phyloP scores from a whole-genome alignment of 2,797 vertebrate genomes.

The Lophius americanus region DNA sequence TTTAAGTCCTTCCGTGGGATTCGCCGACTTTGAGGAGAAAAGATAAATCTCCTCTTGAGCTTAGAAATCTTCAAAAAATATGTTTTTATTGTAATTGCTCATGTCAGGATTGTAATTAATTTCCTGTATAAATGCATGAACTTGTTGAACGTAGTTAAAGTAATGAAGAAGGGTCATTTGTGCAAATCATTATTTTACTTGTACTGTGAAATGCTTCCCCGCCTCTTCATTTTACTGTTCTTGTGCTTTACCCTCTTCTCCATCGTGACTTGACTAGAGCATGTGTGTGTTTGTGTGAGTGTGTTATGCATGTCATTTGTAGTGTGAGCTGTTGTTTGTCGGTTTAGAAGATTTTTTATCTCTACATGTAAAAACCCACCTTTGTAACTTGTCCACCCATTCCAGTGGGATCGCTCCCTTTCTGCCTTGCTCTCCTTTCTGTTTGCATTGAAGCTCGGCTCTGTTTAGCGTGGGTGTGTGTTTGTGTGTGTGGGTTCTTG shows the following conservation, averaged over 20 bases:
- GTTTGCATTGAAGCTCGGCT: slow-evolving; percentile 34
- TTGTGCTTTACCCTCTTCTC: slow-evolving; percentile 22
- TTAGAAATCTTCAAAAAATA: not conserved
- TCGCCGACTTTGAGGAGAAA: not conserved
- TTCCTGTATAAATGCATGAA: slow-evolving; percentile 19
- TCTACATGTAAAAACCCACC: slow-evolving; percentile 21
- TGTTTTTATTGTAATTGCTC: slow-evolving; percentile 14
- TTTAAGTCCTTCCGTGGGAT: not conserved
- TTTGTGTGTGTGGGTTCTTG: slow-evolving; percentile 11
- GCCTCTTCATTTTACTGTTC: slow-evolving; percentile 21
- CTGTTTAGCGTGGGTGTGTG: slow-evolving; percentile 21
- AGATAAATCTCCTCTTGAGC: not conserved
- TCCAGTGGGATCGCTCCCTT: slow-evolving; percentile 62
- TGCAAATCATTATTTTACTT: slow-evolving; percentile 24
- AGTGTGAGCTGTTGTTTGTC: slow-evolving; percentile 23
- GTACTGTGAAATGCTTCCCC: slow-evolving; percentile 25
- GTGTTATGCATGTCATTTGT: slow-evolving; percentile 38
- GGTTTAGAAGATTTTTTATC: slow-evolving; percentile 1
- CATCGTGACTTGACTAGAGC: slow-evolving; percentile 17
- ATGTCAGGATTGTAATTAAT: not conserved
- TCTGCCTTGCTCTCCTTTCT: slow-evolving; percentile 46
- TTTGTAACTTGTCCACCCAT: slow-evolving; percentile 44
- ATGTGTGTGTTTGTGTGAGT: slow-evolving; percentile 20
- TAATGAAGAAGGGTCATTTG: slow-evolving; percentile 2
- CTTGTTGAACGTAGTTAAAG: slow-evolving; percentile 1